Evolutionary conservation across 2,797 vertebrate species (phyloP).

Genomic region (Dallia pectoralis): DNA sequence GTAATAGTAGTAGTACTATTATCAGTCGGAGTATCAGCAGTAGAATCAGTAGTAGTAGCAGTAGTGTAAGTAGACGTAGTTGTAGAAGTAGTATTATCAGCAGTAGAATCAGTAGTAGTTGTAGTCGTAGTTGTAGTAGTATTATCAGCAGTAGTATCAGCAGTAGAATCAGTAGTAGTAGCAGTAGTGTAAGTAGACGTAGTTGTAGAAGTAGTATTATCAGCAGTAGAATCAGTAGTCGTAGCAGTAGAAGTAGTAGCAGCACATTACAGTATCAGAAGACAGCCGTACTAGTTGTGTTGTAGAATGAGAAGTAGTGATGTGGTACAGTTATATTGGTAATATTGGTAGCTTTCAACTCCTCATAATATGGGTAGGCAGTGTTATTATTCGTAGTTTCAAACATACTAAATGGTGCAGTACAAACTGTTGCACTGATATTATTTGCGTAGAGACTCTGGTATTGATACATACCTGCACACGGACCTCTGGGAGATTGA

Average conservation of each 20-base stretch:
- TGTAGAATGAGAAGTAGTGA: neutral
- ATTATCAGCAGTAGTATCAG: no score
- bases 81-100: neutral
- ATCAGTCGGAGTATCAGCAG: no score
- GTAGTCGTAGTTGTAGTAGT: no score
- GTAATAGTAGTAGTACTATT: no score
- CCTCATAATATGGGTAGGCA: neutral
- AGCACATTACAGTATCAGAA: neutral
- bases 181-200: no score
- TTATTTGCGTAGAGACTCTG: neutral
- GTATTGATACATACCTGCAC: slow-evolving; percentile 80
- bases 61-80: neutral
- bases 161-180: no score
- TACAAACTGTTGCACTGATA: no score
- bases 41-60: neutral
- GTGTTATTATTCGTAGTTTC: neutral
- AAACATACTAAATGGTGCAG: no score
- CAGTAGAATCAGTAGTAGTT: neutral
- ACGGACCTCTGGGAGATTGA: slow-evolving; percentile 89
- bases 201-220: no score
- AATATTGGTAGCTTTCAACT: neutral
- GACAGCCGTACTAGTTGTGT: neutral
- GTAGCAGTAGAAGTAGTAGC: neutral
- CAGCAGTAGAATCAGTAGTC: neutral
- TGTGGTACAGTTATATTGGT: neutral